Evolutionary conservation across 1,140 invertebrate species (phyloP), one percentile per base, ranked within the genome.

Genomic region (Marisa cornuarietis): DNA sequence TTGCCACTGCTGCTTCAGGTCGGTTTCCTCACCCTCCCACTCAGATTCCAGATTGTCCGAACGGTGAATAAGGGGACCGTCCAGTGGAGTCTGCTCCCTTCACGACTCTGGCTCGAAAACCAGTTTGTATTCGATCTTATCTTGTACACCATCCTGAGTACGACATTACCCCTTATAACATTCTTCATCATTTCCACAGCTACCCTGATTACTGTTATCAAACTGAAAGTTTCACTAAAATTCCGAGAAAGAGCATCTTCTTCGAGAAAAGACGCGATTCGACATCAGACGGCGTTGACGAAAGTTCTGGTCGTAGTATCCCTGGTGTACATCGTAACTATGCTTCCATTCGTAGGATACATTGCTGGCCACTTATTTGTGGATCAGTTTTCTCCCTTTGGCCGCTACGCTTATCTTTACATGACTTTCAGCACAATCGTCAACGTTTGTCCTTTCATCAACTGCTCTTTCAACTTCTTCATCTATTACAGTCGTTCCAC

Each of bases 171-270:
- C 8, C 6, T 52, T 10, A 24, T 58, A 42, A 54, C 24, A 49
- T 49, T 74, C 72, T 24, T 54, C 13, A 51, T 14, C 78, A 83
- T 76, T 31, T 42, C 26, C 1, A 11, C 49, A 31, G 31, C 75
- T 16, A 76, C 61, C 6, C 54, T 20, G 14, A 62, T 76, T 13
- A 66, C 62, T 22, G n/a, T 31, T 18, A 20, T 63, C n/a, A 65
- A 76, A 26, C 24, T 76, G 31, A 49, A 65, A 22, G 62, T 62
- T 20, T 49, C 58, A 31, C 18, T 52, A 58, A n/a, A 51, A 42
- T 76, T n/a, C 58, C 8, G 63, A 76, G 75, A 76, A 62, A 51
- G 42, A 26, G 5, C 31, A 18, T 65, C 58, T 31, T 63, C 58
- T 58, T 58, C 54, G 9, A 26, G 20, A 22, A 22, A 72, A 8